These are phyloP conservation scores for Drosophila nigrodunni DNA, from an alignment of 1,140 invertebrate genomes.

Conservation along the genomic window DNA sequence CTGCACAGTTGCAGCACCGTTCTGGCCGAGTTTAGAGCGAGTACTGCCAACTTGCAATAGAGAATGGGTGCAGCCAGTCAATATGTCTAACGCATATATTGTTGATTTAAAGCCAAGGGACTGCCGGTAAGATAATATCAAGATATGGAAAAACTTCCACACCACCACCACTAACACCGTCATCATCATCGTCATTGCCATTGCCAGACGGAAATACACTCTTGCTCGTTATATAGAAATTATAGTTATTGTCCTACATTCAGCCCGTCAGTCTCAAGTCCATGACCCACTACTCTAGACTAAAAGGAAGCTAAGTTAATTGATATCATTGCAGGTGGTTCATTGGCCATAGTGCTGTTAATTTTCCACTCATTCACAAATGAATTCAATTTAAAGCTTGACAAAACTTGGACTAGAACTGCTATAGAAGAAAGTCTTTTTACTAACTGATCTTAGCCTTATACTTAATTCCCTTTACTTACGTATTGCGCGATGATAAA, in stretches of 20 bases:
- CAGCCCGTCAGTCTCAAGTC: slow-evolving; percentile 20
- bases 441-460: no score
- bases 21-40: slow-evolving; percentile 45
- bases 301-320: slow-evolving; percentile 54
- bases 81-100: slow-evolving; percentile 42
- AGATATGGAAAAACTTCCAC: slow-evolving; percentile 3
- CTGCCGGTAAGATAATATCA: slow-evolving; percentile 49
- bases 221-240: slow-evolving; percentile 13
- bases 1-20: slow-evolving; percentile 22
- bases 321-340: slow-evolving; percentile 61
- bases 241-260: slow-evolving; percentile 43
- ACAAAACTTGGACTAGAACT: not conserved
- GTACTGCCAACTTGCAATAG: slow-evolving; percentile 50
- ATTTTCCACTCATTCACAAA: slow-evolving; percentile 17
- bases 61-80: slow-evolving; percentile 46
- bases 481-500: slow-evolving; percentile 89
- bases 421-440: no score
- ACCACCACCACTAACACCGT: no score
- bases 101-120: slow-evolving; percentile 47
- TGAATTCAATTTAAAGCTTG: not conserved
- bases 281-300: slow-evolving; percentile 9
- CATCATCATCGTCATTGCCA: no score
- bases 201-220: slow-evolving; percentile 19
- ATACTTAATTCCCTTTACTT: slow-evolving; percentile 74
- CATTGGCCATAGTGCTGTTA: slow-evolving; percentile 27